A percentile compares a stretch with the other conserved stretches of the same genome.
Conservation (phyloP, 2,797 vertebrate species). For the Cynopterus sphinx region DNA sequence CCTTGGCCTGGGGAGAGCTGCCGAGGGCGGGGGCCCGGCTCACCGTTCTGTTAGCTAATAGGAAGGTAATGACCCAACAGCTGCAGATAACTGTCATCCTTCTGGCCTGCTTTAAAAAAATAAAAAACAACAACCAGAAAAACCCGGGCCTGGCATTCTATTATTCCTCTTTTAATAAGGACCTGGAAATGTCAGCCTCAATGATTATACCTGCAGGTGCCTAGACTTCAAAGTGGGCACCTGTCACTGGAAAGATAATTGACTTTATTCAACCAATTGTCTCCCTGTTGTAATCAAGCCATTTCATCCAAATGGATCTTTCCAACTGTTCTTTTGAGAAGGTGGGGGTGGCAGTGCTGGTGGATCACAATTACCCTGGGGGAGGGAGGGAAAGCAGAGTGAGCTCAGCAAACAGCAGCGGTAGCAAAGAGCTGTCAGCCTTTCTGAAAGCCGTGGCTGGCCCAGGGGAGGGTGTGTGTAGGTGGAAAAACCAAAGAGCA, state of each 20-base stretch:
- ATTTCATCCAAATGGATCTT: conserved; percentile 57
- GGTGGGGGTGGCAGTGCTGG: background rate
- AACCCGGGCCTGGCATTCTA: background rate
- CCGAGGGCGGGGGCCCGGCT: conserved; percentile 1
- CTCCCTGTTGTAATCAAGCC: background rate
- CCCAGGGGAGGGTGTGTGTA: background rate
- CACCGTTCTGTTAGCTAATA: conserved; percentile 51
- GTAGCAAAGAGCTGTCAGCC: background rate
- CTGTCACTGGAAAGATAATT: conserved; percentile 62
- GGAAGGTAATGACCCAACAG: conserved; percentile 71
- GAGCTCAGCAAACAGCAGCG: background rate
- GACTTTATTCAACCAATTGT: conserved; percentile 53
- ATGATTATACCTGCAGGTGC: background rate
- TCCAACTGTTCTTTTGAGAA: conserved; percentile 47
- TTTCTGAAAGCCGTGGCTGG: background rate
- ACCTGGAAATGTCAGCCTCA: background rate
- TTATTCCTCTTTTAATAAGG: conserved; percentile 18
- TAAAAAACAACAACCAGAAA: background rate
- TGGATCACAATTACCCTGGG: background rate
- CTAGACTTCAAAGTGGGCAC: conserved; percentile 27
- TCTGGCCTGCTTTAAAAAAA: background rate
- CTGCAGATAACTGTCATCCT: background rate
- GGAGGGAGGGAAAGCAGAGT: fast-evolving
- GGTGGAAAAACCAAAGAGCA: background rate
- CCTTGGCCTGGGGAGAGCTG: background rate